Percentiles rank a stretch among this genome's conserved stretches.
These are phyloP conservation scores for Pandemis cinnamomeana DNA, from an alignment of 2,888 invertebrate species.

Conservation along the genomic window DNA sequence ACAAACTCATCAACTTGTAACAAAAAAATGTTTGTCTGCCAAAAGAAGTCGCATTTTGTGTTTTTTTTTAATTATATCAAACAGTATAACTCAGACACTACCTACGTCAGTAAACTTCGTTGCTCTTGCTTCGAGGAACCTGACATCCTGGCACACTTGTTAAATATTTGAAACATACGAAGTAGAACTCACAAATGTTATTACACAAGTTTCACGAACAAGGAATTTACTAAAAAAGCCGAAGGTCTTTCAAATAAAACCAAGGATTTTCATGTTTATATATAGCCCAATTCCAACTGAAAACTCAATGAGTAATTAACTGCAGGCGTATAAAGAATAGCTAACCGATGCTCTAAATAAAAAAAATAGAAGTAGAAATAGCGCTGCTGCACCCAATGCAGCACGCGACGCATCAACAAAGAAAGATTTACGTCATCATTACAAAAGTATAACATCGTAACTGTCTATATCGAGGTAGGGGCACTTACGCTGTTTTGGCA, in stretches of 20 bases:
- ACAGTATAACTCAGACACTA: too few species aligned
- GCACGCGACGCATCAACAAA: background rate
- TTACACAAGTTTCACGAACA: background rate
- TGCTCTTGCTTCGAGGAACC: too few species aligned
- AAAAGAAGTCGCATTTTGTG: too few species aligned
- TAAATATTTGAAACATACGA: background rate
- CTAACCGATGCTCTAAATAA: background rate
- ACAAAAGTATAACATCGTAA: conserved; percentile 1
- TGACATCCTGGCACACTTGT: background rate
- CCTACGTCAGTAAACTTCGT: too few species aligned
- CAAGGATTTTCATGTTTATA: background rate
- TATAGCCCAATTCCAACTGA: background rate
- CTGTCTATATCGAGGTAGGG: background rate
- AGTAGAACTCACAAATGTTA: background rate
- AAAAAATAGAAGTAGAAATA: background rate
- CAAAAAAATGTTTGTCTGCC: too few species aligned
- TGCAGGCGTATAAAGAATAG: background rate
- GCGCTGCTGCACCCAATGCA: background rate
- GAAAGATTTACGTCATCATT: background rate
- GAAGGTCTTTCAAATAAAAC: background rate
- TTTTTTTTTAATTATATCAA: too few species aligned
- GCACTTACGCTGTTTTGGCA: background rate
- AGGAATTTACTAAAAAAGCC: background rate
- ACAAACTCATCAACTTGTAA: too few species aligned
- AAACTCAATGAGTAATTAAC: conserved; percentile 6